Conservation (phyloP, 2,888 invertebrate species). For the Orgyia antiqua region DNA sequence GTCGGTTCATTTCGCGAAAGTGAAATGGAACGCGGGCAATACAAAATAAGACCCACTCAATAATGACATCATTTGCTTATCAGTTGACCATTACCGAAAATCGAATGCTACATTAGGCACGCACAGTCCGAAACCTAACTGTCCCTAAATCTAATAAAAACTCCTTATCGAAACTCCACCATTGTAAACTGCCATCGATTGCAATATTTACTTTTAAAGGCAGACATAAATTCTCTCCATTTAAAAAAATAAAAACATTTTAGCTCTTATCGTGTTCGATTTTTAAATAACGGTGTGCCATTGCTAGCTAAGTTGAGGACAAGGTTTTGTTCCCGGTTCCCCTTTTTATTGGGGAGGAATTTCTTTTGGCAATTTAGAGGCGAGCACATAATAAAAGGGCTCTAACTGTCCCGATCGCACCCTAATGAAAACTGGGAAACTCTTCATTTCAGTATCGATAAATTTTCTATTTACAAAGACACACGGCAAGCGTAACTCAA, state of each 20-base stretch:
- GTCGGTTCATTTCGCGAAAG: conserved; percentile 22
- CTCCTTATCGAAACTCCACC: conserved; percentile 62
- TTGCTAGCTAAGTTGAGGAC: conserved; percentile 67
- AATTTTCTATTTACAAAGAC: conserved; percentile 47
- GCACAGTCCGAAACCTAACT: conserved; percentile 65
- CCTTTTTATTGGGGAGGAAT: conserved; percentile 63
- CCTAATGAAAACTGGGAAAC: conserved; percentile 74
- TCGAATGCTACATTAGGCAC: conserved; percentile 72
- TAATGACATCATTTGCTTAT: conserved; percentile 77
- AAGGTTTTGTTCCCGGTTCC: conserved; percentile 69
- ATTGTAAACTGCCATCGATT: conserved; percentile 64
- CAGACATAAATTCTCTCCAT: conserved; percentile 70
- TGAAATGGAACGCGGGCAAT: conserved; percentile 52
- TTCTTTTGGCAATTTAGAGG: conserved; percentile 77
- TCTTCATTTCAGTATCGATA: conserved; percentile 70
- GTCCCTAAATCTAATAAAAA: conserved; percentile 65
- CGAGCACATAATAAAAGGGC: conserved; percentile 78
- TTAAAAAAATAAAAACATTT: conserved; percentile 73
- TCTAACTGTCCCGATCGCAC: conserved; percentile 74
- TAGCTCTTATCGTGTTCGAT: conserved; percentile 75
- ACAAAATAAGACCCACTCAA: conserved; percentile 63
- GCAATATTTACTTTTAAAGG: conserved; percentile 68
- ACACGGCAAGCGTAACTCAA: conserved; percentile 36
- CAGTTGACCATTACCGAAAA: conserved; percentile 78
- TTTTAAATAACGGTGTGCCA: conserved; percentile 74